phyloP scores from a whole-genome alignment of 92 coral and sea anemone species.

The Muricea muricata region DNA sequence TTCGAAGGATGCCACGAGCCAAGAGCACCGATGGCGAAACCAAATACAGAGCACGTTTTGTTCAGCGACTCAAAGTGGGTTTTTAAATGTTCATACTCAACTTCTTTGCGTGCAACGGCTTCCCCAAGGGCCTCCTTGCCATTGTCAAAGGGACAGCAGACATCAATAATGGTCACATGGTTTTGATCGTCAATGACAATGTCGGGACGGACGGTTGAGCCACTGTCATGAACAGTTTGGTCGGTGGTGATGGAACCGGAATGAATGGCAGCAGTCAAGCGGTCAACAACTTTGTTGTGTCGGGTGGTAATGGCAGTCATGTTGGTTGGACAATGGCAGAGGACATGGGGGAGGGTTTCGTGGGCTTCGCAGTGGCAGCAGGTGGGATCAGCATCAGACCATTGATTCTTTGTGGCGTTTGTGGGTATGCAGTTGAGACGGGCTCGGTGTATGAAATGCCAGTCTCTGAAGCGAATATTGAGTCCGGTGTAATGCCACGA shows the following conservation, averaged over 20 bases:
- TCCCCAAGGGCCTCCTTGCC: background rate
- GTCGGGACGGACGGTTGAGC: no score
- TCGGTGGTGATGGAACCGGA: background rate
- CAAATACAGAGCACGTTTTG: no score
- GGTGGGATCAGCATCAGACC: background rate
- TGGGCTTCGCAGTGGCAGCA: no score
- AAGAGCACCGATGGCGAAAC: no score
- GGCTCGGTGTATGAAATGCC: slow-evolving; percentile 19
- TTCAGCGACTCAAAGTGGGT: no score
- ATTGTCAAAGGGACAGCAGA: no score
- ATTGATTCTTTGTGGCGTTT: background rate
- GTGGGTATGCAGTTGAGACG: no score
- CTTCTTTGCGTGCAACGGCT: background rate
- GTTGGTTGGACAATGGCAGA: background rate
- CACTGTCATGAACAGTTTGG: background rate
- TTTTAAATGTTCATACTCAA: background rate
- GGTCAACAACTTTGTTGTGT: background rate
- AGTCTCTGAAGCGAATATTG: slow-evolving; percentile 35
- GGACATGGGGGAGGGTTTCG: no score
- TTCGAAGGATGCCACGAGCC: no score
- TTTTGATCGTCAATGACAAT: no score
- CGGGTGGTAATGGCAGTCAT: background rate
- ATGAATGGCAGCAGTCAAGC: background rate
- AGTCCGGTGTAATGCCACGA: no score
- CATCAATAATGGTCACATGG: background rate